Conservation (phyloP, 2,797 vertebrate genomes). For the Vipera latastei region DNA sequence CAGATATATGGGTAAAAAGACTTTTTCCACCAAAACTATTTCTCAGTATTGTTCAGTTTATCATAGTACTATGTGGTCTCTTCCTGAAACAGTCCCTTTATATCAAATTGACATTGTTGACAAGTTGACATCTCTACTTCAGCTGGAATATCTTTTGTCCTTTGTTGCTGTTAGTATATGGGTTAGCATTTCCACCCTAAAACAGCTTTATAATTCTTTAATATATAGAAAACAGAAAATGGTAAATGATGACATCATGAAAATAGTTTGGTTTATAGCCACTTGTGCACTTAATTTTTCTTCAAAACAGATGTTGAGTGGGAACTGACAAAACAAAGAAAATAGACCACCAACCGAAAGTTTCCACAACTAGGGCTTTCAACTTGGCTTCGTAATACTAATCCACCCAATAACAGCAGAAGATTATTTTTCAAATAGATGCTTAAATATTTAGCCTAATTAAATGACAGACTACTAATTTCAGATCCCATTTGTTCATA, state of each 20-base stretch:
- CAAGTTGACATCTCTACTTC: neutral
- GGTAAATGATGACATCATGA: constrained; percentile 41
- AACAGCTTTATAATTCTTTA: constrained; percentile 31
- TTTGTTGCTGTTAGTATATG: neutral
- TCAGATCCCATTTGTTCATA: constrained; percentile 38
- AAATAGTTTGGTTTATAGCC: constrained; percentile 41
- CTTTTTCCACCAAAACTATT: neutral
- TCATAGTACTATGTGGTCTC: neutral
- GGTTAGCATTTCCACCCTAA: constrained; percentile 14
- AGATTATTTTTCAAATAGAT: constrained; percentile 30
- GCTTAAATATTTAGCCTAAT: constrained; percentile 56
- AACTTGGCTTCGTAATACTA: constrained; percentile 25
- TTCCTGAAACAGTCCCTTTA: neutral
- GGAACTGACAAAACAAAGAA: constrained; percentile 26
- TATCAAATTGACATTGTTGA: neutral
- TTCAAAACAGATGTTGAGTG: constrained; percentile 35
- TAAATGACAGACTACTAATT: constrained; percentile 52
- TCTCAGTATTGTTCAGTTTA: neutral
- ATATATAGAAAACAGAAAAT: constrained; percentile 45
- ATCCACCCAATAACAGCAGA: constrained; percentile 18
- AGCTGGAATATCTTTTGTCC: neutral
- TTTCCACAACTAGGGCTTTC: constrained; percentile 32
- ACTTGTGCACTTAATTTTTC: constrained; percentile 32
- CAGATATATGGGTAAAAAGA: constrained; percentile 13
- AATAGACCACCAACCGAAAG: constrained; percentile 41